phyloP scores from a whole-genome alignment of 2,113 vertebrate genomes.

The Rhinichthys klamathensis region DNA sequence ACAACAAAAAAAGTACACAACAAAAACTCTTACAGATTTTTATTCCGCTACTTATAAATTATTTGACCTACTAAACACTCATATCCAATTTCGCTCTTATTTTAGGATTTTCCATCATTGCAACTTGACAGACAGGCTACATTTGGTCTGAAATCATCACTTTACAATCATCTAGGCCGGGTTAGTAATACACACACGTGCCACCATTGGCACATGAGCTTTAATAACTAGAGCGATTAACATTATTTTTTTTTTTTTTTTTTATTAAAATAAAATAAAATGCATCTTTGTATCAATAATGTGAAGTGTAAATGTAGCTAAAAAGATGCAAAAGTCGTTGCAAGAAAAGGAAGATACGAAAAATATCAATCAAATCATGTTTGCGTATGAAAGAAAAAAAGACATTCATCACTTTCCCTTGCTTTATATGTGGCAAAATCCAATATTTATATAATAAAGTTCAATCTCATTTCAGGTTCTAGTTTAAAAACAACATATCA shows the following conservation, averaged over 20 bases:
- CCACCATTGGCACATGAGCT: not conserved
- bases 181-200: not conserved
- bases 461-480: constrained; percentile 61
- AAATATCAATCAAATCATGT: not conserved
- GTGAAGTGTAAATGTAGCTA: not conserved
- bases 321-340: not conserved
- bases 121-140: not conserved
- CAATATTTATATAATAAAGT: constrained; percentile 43
- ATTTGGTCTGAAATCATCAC: not conserved
- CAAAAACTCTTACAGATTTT: not conserved
- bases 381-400: not conserved
- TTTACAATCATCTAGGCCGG: not conserved
- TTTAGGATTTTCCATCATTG: constrained; percentile 3
- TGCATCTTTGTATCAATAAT: not conserved
- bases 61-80: not conserved
- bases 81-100: not conserved
- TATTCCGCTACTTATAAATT: not conserved
- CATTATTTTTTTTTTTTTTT: too few species aligned
- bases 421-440: not conserved
- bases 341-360: not conserved
- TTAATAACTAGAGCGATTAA: not conserved
- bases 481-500: constrained; percentile 65
- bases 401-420: not conserved
- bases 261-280: too few species aligned
- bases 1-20: not conserved